Evolutionary conservation across 2,113 vertebrate genomes (phyloP), one percentile per base, ranked within the genome.

Genomic region (Lucifuga dentata): DNA sequence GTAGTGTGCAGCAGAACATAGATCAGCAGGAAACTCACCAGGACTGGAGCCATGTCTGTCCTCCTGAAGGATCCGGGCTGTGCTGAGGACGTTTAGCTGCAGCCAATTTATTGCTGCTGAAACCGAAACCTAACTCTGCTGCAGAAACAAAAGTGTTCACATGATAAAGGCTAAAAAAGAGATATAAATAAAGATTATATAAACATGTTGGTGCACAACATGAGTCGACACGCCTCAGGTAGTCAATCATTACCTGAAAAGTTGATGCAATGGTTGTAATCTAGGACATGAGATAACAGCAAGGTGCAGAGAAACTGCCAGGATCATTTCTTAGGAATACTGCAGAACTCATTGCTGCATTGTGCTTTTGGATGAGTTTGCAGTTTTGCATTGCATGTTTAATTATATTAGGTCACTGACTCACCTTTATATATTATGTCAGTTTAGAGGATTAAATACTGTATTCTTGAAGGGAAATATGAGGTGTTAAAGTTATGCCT

Each of bases 21-120:
- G 16, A 38, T 32, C n/a, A 24, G 61, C 33, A 33, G 52, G 15
- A 2, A 12, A 85, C 83, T 86, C 19, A 86, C 83, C 79, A 50
- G 16, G 7, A 35, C 57, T 13, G 17, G 55, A 6, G 68, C 76
- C 76, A 83, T 86, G 57, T 60, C 56, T 57, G 48, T 41, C 13
- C 17, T 50, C 35, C n/a, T 45, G 20, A 1, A 44, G 29, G 4
- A 1, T 12, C 52, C 5, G 11, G 2, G 13, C 9, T 0, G 2
- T n/a, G 21, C 13, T 29, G 26, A 29, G 3, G 3, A 29, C 7
- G 26, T 5, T 5, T 17, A 8, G 8, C 1, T n/a, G 1, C 57
- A 19, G 19, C 35, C 3, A 2, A 26, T 67, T 55, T 61, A 44
- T 55, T 0, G 1, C 29, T 3, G 48, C 32, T n/a, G 36, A 10